Percentiles rank a stretch among this genome's conserved stretches.
Evolutionary conservation across 2,113 vertebrate species (phyloP).

Genomic region (Petroica traversi): DNA sequence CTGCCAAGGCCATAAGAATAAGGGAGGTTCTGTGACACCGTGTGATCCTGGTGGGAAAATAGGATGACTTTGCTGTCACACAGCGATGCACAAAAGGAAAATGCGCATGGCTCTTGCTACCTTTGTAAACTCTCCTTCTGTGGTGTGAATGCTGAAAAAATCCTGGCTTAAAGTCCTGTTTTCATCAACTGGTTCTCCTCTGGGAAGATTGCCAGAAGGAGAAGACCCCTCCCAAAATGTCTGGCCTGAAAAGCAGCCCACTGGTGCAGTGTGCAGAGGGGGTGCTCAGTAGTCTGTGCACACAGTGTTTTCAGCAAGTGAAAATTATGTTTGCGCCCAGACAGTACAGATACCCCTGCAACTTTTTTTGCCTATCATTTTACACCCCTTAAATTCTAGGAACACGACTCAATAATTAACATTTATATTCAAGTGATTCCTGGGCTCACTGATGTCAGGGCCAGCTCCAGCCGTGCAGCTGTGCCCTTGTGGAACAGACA

Average conservation of each 20-base stretch:
- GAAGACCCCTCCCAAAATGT: neutral
- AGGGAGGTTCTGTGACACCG: neutral
- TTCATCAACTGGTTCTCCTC: neutral
- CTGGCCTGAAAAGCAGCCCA: neutral
- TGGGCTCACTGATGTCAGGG: neutral
- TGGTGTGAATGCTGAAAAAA: neutral
- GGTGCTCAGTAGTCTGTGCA: neutral
- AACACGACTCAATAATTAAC: neutral
- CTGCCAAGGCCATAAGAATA: neutral
- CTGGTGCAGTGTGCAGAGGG: neutral
- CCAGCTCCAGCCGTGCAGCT: neutral
- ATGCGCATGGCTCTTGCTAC: neutral
- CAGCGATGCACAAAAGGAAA: neutral
- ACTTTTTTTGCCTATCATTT: neutral
- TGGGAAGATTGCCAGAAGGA: neutral
- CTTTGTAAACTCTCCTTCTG: neutral
- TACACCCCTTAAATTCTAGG: neutral
- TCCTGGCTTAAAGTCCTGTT: neutral
- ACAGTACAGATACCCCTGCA: neutral
- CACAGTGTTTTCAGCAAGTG: neutral
- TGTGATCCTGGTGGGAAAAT: neutral
- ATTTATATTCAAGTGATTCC: neutral
- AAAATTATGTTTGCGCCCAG: neutral
- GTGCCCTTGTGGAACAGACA: neutral
- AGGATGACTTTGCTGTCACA: neutral